Evolutionary conservation across 1,140 invertebrate species (phyloP).

Genomic region (Drosophila kikkawai): DNA sequence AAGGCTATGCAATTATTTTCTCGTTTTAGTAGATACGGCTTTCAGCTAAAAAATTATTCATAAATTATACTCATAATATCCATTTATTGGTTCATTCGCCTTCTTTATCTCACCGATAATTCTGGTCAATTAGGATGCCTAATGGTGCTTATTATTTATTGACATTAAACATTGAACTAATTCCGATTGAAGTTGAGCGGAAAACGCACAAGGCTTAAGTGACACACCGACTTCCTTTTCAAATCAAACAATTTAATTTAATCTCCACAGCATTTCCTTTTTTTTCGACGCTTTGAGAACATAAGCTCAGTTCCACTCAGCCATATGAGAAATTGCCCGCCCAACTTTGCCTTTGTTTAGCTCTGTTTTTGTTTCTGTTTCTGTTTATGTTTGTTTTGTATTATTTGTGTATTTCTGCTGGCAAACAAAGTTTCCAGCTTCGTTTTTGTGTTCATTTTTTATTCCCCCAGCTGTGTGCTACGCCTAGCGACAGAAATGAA

Average conservation of each 20-base stretch:
- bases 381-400: constrained; percentile 51
- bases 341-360: constrained; percentile 43
- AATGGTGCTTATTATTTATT: constrained; percentile 32
- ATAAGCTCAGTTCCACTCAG: constrained; percentile 24
- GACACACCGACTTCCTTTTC: constrained; percentile 20
- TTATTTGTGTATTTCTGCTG: constrained; percentile 63
- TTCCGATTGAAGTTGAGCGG: constrained; percentile 1
- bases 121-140: constrained; percentile 28
- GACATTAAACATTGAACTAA: constrained; percentile 14
- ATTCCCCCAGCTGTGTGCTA: constrained; percentile 13
- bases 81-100: neutral
- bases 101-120: neutral
- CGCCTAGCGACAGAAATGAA: constrained; percentile 56
- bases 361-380: constrained; percentile 47
- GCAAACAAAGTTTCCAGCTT: constrained; percentile 38
- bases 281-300: constrained; percentile 15
- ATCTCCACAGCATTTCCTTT: constrained; percentile 30
- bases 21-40: neutral
- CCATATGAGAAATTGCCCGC: constrained; percentile 24
- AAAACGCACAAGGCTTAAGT: constrained; percentile 33
- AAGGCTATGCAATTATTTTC: neutral
- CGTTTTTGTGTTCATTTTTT: constrained; percentile 31
- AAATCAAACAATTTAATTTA: constrained; percentile 41
- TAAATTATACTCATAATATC: neutral
- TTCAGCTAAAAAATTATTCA: neutral